A percentile compares a stretch with the other conserved stretches of the same genome.
These are phyloP conservation scores for Xestia c-nigrum DNA, from an alignment of 2,888 invertebrate species.

Conservation along the genomic window DNA sequence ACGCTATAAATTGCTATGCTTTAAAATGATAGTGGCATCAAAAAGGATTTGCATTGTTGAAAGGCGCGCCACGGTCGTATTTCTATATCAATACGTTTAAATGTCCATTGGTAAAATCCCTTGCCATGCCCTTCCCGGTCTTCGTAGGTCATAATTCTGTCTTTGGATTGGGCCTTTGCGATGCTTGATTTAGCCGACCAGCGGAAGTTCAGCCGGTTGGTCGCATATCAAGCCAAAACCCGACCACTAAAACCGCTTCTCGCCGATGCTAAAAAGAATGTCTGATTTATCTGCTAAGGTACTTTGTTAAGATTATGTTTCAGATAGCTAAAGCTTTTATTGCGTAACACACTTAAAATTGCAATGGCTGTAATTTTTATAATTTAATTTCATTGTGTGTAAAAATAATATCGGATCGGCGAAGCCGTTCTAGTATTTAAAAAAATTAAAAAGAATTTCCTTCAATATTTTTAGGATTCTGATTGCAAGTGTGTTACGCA, in stretches of 20 bases:
- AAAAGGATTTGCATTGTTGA: too few relatives aligned
- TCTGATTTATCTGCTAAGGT: neutral
- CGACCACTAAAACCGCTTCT: neutral
- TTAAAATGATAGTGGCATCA: too few relatives aligned
- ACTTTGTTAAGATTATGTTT: slow-evolving; percentile 16
- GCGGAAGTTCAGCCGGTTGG: neutral
- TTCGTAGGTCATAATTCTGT: neutral
- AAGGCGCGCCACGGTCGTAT: too few relatives aligned
- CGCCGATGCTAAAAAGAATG: neutral
- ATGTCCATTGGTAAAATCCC: too few relatives aligned
- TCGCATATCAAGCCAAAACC: neutral
- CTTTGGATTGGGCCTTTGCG: neutral
- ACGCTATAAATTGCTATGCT: too few relatives aligned
- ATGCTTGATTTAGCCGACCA: neutral
- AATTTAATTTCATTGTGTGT: neutral
- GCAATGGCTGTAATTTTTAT: neutral
- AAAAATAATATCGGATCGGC: neutral
- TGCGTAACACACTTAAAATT: neutral
- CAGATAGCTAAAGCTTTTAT: neutral
- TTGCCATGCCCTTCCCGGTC: too few relatives aligned
- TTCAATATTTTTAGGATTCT: neutral
- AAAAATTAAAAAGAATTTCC: neutral
- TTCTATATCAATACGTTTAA: too few relatives aligned
- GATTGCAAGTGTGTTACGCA: neutral
- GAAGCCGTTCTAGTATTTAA: neutral